Base-by-base conservation (phyloP, 2,797 vertebrate species). In the Macropus fuliginosus region DNA sequence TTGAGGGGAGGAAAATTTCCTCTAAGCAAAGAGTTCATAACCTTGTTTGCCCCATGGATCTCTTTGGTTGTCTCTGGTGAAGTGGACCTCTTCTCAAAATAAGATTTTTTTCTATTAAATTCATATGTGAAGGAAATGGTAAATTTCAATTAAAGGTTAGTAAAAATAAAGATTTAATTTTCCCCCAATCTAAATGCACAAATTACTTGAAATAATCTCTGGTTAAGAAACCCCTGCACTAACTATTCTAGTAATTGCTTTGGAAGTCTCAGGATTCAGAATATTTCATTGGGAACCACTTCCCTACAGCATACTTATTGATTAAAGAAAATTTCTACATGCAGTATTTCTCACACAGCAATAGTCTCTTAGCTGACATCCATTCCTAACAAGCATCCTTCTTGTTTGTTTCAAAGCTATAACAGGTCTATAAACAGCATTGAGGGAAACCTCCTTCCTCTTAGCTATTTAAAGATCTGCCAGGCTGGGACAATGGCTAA, bases 221-320 rank as follows among this genome's bases (percentile, higher is more conserved):
- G 62, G 13, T n/a, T 74, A 40, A 81, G 40, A 46, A 46, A 21
- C 12, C 12, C 40, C 74, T 27, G 21, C 8, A 46, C 40, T 81
- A 46, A 81, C 5, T 81, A 55, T 90, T 95, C 92, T 87, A 56
- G 81, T 94, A 96, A 94, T 54, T 94, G 91, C 93, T 93, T 94
- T 91, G 81, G 87, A 95, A 95, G 62, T 93, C 74, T 95, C 94
- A 40, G 50, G 94, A 95, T n/a, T 94, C 92, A 96, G n/a, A 18
- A 55, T 14, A 89, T n/a, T 92, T 92, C 91, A 90, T 34, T 91
- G 94, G 31, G 93, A 96, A 91, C 57, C 55, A 95, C 91, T 91
- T 94, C 56, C 81, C 57, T 40, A 31, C 92, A 34, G 29, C 56
- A 62, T 93, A 90, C 95, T 94, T 96, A 94, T 55, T 95, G 93